Percentiles rank a stretch among this genome's conserved stretches.
Evolutionary conservation across 2,797 vertebrate genomes (phyloP).

Genomic region (Coilia nasus): DNA sequence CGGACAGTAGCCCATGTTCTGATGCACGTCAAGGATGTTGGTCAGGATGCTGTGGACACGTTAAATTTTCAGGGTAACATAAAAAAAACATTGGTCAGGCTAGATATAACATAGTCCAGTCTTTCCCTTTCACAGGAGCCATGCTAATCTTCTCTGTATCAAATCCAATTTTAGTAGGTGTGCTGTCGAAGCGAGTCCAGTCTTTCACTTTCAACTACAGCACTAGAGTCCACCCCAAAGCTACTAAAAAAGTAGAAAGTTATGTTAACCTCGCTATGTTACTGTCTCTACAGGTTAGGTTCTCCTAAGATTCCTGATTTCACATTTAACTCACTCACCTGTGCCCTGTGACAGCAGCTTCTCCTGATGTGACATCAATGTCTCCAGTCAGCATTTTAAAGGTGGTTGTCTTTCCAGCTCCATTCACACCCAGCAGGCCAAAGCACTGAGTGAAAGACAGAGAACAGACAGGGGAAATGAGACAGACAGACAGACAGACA

Average conservation of each 20-base stretch:
- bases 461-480: conserved; percentile 24
- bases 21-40: conserved; percentile 86
- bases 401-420: conserved; percentile 93
- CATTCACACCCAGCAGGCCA: conserved; percentile 92
- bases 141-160: no score
- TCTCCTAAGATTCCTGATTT: no score
- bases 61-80: neutral
- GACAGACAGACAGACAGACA: neutral
- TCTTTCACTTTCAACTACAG: no score
- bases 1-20: conserved; percentile 96
- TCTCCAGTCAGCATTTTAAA: conserved; percentile 97
- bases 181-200: no score
- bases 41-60: conserved; percentile 80
- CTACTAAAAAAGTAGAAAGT: neutral
- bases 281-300: no score
- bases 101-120: neutral
- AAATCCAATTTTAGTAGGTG: no score
- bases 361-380: conserved; percentile 84
- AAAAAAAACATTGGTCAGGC: neutral
- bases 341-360: conserved; percentile 83
- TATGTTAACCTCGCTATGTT: neutral
- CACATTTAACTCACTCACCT: conserved; percentile 69
- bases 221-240: neutral
- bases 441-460: conserved; percentile 82
- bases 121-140: neutral